These are phyloP conservation scores for Cirrhinus mrigala DNA, from an alignment of 2,797 vertebrate genomes.

Conservation along the genomic window DNA sequence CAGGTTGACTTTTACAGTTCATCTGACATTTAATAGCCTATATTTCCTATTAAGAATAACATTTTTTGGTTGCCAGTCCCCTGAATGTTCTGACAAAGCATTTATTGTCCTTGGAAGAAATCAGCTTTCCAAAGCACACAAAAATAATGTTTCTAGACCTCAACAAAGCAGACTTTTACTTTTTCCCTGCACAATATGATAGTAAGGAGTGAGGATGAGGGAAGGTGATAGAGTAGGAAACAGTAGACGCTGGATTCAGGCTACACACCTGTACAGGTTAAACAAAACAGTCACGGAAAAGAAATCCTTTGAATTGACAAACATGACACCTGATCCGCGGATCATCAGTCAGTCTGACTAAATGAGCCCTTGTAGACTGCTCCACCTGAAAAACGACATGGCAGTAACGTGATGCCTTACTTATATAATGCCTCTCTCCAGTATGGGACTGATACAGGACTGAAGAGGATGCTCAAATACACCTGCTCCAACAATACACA, in stretches of 20 bases:
- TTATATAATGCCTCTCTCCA: conserved; percentile 62
- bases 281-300: conserved; percentile 66
- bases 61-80: background rate
- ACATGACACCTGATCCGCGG: conserved; percentile 68
- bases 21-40: conserved; percentile 3
- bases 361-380: conserved; percentile 52
- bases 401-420: conserved; percentile 63
- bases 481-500: conserved; percentile 57
- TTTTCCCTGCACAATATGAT: background rate
- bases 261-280: conserved; percentile 53
- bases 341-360: conserved; percentile 66
- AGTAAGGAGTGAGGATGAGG: conserved; percentile 11
- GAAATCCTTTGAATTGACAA: conserved; percentile 58
- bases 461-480: conserved; percentile 43
- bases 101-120: background rate
- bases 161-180: conserved; percentile 1
- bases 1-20: conserved; percentile 6
- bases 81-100: background rate
- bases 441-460: conserved; percentile 29
- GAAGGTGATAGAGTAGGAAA: conserved; percentile 52
- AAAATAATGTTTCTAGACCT: background rate
- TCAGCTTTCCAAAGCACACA: background rate
- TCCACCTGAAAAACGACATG: conserved; percentile 62
- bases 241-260: conserved; percentile 56
- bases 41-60: background rate